Percentiles rank a stretch among this genome's conserved stretches.
These are phyloP conservation scores for Turdus rufiventris DNA, from an alignment of 2,113 vertebrate genomes.

Conservation along the genomic window DNA sequence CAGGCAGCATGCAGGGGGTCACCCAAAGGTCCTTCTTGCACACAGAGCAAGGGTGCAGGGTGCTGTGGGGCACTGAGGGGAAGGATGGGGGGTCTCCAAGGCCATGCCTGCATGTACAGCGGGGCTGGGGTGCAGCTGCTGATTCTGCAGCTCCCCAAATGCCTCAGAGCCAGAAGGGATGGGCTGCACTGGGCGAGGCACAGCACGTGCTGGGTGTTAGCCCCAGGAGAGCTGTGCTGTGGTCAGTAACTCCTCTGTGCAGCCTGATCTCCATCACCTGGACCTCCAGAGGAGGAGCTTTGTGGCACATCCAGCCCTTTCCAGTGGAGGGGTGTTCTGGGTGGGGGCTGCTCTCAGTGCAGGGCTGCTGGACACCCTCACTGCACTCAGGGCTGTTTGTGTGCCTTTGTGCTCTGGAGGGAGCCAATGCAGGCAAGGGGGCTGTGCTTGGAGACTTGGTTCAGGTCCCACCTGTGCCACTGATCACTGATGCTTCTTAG, in stretches of 20 bases:
- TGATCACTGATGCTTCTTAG: neutral
- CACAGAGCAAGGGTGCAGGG: neutral
- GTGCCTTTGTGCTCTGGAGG: neutral
- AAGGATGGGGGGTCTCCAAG: fast-evolving
- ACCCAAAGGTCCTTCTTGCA: neutral
- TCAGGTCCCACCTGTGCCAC: neutral
- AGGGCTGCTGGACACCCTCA: neutral
- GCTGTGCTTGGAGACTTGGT: neutral
- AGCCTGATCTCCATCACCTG: neutral
- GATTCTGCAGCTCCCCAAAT: neutral
- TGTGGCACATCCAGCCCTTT: neutral
- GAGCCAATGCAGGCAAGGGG: neutral
- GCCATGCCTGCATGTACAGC: neutral
- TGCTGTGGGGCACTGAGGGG: neutral
- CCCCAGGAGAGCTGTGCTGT: neutral
- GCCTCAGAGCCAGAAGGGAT: fast-evolving
- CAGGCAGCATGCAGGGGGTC: neutral
- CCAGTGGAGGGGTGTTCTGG: fast-evolving
- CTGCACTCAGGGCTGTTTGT: neutral
- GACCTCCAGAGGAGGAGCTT: neutral
- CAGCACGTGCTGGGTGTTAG: fast-evolving
- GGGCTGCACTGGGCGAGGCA: neutral
- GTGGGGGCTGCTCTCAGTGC: neutral
- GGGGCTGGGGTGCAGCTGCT: neutral
- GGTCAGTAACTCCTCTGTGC: neutral